Base-by-base conservation (phyloP, 2,888 invertebrate species). In the Drosophila mettleri region DNA sequence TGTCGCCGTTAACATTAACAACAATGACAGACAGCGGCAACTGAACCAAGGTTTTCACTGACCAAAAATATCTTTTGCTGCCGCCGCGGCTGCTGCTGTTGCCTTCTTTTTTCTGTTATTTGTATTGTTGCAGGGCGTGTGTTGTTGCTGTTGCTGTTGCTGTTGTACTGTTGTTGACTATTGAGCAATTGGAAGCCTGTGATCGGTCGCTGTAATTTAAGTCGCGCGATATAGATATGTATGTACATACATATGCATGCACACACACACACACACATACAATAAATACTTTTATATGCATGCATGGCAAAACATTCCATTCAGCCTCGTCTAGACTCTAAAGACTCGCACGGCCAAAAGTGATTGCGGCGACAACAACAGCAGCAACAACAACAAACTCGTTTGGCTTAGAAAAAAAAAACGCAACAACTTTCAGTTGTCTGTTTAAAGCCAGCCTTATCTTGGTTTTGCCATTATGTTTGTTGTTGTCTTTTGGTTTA, bases 401-500 rank as follows among this genome's bases (percentile, higher is more conserved):
- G 83, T 87, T 83, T 87, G 76, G 76, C 71, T 83, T 77, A 78
- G 64, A 77, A 43, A 43, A 43, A 43, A 43, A 67, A 81, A 82
- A 69, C 76, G 73, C 86, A 83, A 78, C 83, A 76, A 87, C 83
- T 83, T 83, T 83, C 88, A 87, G 88, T 85, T 87, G 76, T 87
- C 81, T 71, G 69, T 58, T 60, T 69, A 29, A 58, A 63, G 61
- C 57, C 54, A 43, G 46, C 63, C 69, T 69, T 76, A 72, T 76
- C 74, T 80, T 57, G 74, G 55, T 55, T 60, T 69, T 64, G 64
- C 60, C 46, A 60, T 65, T 68, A 69, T 53, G 57, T 27, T 31
- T 69, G 52, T 70, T 65, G 36, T 45, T n/a, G 60, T 65, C n/a
- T 43, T 43, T 43, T 43, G 43, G 43, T 43, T 36, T 53, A 38